Base-by-base conservation (phyloP, 1,140 invertebrate genomes). In the Drosophila burlai region DNA sequence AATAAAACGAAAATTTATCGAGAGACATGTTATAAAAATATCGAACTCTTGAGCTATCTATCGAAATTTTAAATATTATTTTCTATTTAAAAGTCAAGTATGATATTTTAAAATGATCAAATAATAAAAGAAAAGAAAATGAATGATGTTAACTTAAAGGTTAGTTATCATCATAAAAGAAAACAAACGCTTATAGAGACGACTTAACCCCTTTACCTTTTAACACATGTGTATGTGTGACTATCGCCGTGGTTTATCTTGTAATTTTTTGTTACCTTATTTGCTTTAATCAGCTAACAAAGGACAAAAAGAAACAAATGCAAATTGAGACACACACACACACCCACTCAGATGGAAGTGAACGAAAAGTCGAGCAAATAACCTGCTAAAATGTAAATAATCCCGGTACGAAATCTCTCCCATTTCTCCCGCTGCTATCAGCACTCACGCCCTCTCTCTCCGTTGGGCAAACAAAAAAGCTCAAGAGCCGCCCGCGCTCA, bases 321-420 rank as follows among this genome's bases (percentile, higher is more conserved):
- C 36, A 81, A 86, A 85, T 81, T 64, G 64, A 81, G 64, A 42
- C 34, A 59, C 26, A 47, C 36, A 59, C n/a, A n/a, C 10, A 42
- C 64, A 29, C 24, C 15, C 15, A 58, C 29, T 46, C 13, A 54
- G 15, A 38, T 34, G 26, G 4, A 57, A 2, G 31, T 8, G 11
- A 26, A 16, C 36, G 13, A 68, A 68, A 42, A 66, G 45, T 50
- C 36, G 52, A 42, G 46, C 55, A 73, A 73, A 73, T 43, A 73
- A 59, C 69, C 52, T 67, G 63, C 26, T 69, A 49, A 69, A 73
- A 76, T 57, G 58, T 58, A 83, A 84, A 80, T 80, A 84, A 71
- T 73, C 43, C 46, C 45, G n/a, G 13, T 57, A 73, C 43, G 26
- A 59, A 72, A n/a, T 49, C 29, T 38, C 52, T 29, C 29, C 43